Evolutionary conservation across 1,140 invertebrate genomes (phyloP).

Genomic region (Antheraea mylitta): DNA sequence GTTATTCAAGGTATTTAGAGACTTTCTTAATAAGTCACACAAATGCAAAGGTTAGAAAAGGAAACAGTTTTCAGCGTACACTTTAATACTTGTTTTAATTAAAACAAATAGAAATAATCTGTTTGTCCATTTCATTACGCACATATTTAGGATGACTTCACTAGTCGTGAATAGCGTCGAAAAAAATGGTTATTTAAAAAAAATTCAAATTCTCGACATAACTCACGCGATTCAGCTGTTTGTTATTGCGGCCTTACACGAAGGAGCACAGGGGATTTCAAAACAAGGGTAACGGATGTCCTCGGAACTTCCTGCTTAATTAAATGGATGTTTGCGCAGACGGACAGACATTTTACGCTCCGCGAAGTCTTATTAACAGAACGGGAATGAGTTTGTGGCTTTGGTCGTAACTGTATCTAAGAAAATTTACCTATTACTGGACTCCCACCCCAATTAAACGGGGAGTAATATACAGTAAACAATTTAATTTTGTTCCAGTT

Average conservation of each 20-base stretch:
- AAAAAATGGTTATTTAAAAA: not conserved
- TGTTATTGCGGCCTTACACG: slow-evolving; percentile 30
- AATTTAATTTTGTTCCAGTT: too few species aligned
- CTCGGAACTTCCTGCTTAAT: slow-evolving; percentile 58
- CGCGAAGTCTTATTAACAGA: slow-evolving; percentile 31
- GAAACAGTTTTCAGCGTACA: too few species aligned
- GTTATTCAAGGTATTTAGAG: too few species aligned
- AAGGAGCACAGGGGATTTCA: slow-evolving; percentile 44
- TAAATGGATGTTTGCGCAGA: slow-evolving; percentile 48
- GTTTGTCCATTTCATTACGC: not conserved
- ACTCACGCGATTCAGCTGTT: slow-evolving; percentile 43
- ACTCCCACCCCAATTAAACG: not conserved
- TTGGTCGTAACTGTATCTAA: slow-evolving; percentile 1
- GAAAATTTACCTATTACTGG: not conserved
- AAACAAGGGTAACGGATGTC: slow-evolving; percentile 42
- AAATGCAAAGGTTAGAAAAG: too few species aligned
- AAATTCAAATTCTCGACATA: slow-evolving; percentile 29
- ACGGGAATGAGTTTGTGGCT: slow-evolving; percentile 13
- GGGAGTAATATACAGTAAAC: not conserved
- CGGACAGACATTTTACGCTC: slow-evolving; percentile 37
- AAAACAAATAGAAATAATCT: too few species aligned
- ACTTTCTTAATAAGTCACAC: too few species aligned
- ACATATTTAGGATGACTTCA: not conserved
- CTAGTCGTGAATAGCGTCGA: not conserved
- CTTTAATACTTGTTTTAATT: too few species aligned